These are phyloP conservation scores for Gymnorhina tibicen DNA, from an alignment of 2,113 vertebrate species.

Conservation along the genomic window DNA sequence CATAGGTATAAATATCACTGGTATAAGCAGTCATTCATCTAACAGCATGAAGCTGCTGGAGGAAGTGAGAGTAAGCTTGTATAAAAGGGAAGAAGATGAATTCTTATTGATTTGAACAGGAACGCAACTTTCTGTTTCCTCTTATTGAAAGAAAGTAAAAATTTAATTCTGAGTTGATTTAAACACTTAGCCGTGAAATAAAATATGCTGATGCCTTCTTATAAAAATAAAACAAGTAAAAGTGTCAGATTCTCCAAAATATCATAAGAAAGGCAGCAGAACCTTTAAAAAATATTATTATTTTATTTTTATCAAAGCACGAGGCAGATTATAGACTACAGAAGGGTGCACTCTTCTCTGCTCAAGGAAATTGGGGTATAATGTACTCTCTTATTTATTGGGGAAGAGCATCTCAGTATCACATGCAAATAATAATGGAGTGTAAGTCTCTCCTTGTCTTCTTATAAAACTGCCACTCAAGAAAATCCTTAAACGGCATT, in stretches of 20 bases:
- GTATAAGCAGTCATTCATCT: neutral
- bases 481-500: neutral
- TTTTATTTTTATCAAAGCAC: neutral
- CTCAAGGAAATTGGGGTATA: neutral
- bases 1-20: neutral
- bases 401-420: neutral
- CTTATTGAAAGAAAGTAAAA: neutral
- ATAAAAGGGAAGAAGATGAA: neutral
- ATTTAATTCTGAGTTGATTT: neutral
- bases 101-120: neutral
- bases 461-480: neutral
- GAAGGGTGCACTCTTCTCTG: neutral
- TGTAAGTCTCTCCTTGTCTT: neutral
- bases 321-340: neutral
- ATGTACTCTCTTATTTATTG: neutral
- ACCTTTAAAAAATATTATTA: no score
- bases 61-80: neutral
- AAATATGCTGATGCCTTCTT: neutral
- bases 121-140: neutral
- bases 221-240: neutral
- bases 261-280: neutral
- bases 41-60: neutral
- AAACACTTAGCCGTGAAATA: neutral
- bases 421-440: neutral
- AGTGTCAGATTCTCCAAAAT: neutral